Base-by-base conservation (phyloP, 2,797 vertebrate genomes). In the Neopelma chrysocephalum region DNA sequence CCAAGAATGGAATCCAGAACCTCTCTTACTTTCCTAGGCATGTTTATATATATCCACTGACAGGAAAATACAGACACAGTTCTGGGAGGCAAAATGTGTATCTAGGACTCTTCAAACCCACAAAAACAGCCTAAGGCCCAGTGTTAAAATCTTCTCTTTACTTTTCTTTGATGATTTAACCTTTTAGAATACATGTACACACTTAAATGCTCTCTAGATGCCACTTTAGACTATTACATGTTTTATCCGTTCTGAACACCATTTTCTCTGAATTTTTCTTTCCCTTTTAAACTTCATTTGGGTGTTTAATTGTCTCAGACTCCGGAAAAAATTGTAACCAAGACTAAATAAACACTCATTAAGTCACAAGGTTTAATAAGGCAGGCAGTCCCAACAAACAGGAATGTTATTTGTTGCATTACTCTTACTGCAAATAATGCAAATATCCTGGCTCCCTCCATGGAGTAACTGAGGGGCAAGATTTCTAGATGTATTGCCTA, bases 1-100 rank as follows among this genome's bases (percentile, higher is more conserved):
- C 90, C 87, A 95, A 77, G 81, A 85, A 95, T 13, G 6, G 48
- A 85, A 92, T 91, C 53, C 71, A 93, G 87, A 93, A 87, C 45
- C 42, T 91, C 78, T 95, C 60, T 69, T 93, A 82, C 66, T 85
- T 87, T 96, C 53, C 75, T 69, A 92, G 45, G 71, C 72, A 47
- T 89, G 75, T 91, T 93, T 96, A 71, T 90, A 77, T 73, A 79
- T 83, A 94, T 87, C 34, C 57, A 79, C 16, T 57, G 47, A 79
- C 23, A 53, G 40, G 64, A 71, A 97, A 91, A 89, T 64, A 60
- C 29, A 82, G 64, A 80, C 45, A 65, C 12, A 61, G 31, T 54
- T 80, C 42, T 75, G 15, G 25, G 45, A 85, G 61, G 45, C 26
- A 71, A 87, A 91, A 60, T 32, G 34, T 77, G 23, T 68, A 64